A percentile compares a stretch with the other conserved stretches of the same genome.
These are phyloP conservation scores for Deilephila elpenor DNA, from an alignment of 2,888 invertebrate genomes.

Conservation along the genomic window DNA sequence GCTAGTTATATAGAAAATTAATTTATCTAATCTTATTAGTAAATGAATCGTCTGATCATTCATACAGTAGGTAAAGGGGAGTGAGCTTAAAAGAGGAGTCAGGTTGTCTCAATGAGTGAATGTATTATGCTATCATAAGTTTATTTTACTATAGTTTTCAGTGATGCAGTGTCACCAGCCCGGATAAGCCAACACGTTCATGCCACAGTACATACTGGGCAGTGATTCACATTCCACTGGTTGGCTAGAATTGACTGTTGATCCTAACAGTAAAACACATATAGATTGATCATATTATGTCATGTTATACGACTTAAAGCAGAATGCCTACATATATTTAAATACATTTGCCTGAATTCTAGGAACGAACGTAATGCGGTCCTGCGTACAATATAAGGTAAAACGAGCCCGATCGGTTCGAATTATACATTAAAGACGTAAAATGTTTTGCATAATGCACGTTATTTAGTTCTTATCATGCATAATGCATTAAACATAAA, in stretches of 20 bases:
- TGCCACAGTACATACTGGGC: background rate
- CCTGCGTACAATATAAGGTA: constrained; percentile 2
- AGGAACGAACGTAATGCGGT: constrained; percentile 1
- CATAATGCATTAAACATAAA: background rate
- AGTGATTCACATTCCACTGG: background rate
- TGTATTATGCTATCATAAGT: too few species aligned
- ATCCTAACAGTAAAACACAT: background rate
- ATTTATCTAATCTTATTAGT: too few species aligned
- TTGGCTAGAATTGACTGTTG: background rate
- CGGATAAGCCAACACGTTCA: too few species aligned
- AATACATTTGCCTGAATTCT: constrained; percentile 8
- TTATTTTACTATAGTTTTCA: too few species aligned
- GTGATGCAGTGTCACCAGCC: too few species aligned
- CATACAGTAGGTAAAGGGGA: too few species aligned
- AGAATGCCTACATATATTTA: background rate
- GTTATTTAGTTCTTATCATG: background rate
- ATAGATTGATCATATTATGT: background rate
- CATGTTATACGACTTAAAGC: background rate
- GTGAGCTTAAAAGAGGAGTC: too few species aligned
- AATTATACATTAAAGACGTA: background rate
- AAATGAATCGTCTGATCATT: too few species aligned
- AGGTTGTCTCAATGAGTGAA: too few species aligned
- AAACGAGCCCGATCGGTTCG: background rate
- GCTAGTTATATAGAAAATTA: too few species aligned
- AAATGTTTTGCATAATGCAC: constrained; percentile 1